Conservation (phyloP, 2,797 vertebrate genomes). For the Lateolabrax maculatus region DNA sequence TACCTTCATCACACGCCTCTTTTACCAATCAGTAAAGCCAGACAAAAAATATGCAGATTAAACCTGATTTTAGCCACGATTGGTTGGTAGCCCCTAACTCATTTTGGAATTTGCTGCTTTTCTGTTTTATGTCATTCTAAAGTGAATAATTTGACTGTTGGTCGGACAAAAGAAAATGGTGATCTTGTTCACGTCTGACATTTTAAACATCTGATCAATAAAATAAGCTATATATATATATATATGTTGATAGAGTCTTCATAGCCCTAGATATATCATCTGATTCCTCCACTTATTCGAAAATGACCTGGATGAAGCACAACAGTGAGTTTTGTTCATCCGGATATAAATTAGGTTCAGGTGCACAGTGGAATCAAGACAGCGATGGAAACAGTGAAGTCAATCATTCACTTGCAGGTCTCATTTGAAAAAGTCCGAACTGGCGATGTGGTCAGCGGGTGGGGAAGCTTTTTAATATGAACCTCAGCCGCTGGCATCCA, state of each 20-base stretch:
- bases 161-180: neutral
- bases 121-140: too few species aligned
- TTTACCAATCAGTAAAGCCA: too few species aligned
- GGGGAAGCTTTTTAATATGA: constrained; percentile 29
- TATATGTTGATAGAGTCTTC: too few species aligned
- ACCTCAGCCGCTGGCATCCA: neutral
- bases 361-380: constrained; percentile 17
- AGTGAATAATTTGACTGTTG: too few species aligned
- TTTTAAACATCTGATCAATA: neutral
- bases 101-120: too few species aligned
- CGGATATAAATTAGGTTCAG: constrained; percentile 25
- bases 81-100: too few species aligned
- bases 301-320: neutral
- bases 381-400: constrained; percentile 1
- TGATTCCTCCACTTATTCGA: neutral
- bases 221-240: neutral
- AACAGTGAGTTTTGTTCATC: neutral
- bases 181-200: neutral
- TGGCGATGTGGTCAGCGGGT: constrained; percentile 13
- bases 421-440: neutral
- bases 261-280: neutral
- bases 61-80: too few species aligned
- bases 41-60: too few species aligned
- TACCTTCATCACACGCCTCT: too few species aligned
- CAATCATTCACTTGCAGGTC: neutral